Base-by-base conservation (phyloP, 2,888 invertebrate species). In the Ernsta delagoae region DNA sequence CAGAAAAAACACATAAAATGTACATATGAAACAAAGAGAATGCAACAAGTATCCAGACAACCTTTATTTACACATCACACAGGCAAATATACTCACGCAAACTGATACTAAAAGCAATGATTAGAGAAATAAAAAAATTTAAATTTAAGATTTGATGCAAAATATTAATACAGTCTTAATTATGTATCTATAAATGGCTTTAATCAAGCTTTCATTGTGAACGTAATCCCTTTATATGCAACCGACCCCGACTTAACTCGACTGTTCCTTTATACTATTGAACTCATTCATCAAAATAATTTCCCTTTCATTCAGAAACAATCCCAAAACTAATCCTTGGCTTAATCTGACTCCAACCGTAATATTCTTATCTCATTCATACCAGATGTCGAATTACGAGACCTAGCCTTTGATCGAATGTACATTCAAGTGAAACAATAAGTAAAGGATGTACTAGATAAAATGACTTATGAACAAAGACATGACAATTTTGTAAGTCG, bases 291-390 rank as follows among this genome's bases (percentile, higher is more conserved):
- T 68, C 68, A 68, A 62, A 68, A 68, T 68, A 41, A 62, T 57
- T 57, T 62, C 39, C 62, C 48, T 56, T 57, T 62, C 68, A 68
- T 68, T 68, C 57, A 62, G 34, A 62, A 56, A 68, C 68, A 57
- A 62, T 57, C 43, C 57, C 62, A 57, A 36, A 62, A 62, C 48
- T 68, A 68, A 68, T 68, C 62, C 68, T 41, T 48, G 48, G 56
- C 45, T 68, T 68, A 68, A 68, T 68, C 62, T 56, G 61, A 56
- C 68, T 62, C 43, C 68, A 62, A 68, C 68, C 62, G 16, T 36
- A 61, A 61, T 61, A 56, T 61, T 56, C 68, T 68, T 68, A 68
- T 68, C 68, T 62, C 62, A 68, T 68, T 68, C 62, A 68, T 62
- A 57, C 68, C 68, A 68, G 68, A 68, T 68, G 62, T 62, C 62